Base-by-base conservation (phyloP, 2,888 invertebrate species). In the Megalurothrips usitatus region DNA sequence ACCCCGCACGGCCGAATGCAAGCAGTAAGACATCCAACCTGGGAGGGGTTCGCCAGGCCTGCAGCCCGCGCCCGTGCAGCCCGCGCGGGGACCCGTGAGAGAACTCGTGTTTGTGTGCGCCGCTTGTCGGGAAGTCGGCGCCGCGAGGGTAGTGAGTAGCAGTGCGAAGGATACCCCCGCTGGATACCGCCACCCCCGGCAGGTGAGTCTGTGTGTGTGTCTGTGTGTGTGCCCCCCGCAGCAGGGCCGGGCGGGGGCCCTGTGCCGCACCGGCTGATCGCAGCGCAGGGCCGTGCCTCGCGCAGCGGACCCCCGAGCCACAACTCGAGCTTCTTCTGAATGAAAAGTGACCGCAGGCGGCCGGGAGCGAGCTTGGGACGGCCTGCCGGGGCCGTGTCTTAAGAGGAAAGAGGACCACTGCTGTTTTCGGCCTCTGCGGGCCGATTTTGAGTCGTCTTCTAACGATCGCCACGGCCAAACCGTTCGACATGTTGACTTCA, bases 21-120 rank as follows among this genome's bases (percentile, higher is more conserved):
- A 75, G 68, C 23, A 75, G 68, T 75, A 75, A 26, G 12, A 75
- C 68, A 75, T 75, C 68, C 68, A 75, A 75, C 68, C 68, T 75
- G 68, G 68, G 68, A 75, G 68, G 68, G 68, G 26, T 75, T 75
- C 6, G 23, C 68, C 58, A 43, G 34, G 3, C 34, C 34, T 43
- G 34, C 34, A 43, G 34, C 34, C 34, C n/a, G 52, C 52, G 52
- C 14, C 52, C 10, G 52, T 58, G 58, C 58, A 43, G 34, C 34
- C 34, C 19, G 23, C 9, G 68, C 68, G 68, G 6, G 68, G n/a
- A n/a, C n/a, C n/a, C 68, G 26, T 11, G 26, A 75, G 11, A 26
- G 68, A 23, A 26, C 68, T 26, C 26, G 26, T 75, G 68, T 75
- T 75, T 75, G 26, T 75, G 23, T 75, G 11, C 26, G 68, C 23